These are phyloP conservation scores for Polia nebulosa DNA, from an alignment of 2,888 invertebrate genomes.

Conservation along the genomic window DNA sequence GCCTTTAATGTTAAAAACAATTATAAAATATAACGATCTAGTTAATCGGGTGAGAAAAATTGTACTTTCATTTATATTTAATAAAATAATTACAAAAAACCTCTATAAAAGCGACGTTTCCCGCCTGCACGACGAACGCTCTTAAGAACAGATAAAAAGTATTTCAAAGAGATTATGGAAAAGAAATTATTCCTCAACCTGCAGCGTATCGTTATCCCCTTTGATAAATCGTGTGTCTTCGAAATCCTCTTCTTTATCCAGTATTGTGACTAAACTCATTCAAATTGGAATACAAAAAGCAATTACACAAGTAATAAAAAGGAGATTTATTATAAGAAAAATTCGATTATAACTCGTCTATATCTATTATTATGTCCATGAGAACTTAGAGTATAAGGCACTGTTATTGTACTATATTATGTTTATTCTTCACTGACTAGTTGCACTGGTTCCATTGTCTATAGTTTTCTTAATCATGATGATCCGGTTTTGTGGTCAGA, in stretches of 20 bases:
- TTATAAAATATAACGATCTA: too few relatives aligned
- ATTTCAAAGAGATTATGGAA: slow-evolving; percentile 16
- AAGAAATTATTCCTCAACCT: slow-evolving; percentile 15
- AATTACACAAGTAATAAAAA: slow-evolving; percentile 42
- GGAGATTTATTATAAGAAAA: slow-evolving; percentile 53
- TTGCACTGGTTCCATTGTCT: slow-evolving; percentile 65
- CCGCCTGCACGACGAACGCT: too few relatives aligned
- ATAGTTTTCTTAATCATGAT: slow-evolving; percentile 39
- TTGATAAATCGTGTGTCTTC: slow-evolving; percentile 20
- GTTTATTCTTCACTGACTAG: slow-evolving; percentile 73
- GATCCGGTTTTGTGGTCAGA: slow-evolving; percentile 72
- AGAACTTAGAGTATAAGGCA: slow-evolving; percentile 67
- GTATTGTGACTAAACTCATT: slow-evolving; percentile 5
- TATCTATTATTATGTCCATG: slow-evolving; percentile 52
- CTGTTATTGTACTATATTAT: slow-evolving; percentile 65
- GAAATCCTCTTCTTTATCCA: slow-evolving; percentile 7
- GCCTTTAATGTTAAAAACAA: too few relatives aligned
- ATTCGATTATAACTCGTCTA: slow-evolving; percentile 49
- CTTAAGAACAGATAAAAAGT: background rate
- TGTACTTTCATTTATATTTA: too few relatives aligned
- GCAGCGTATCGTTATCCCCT: background rate
- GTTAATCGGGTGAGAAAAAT: too few relatives aligned
- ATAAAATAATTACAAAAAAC: too few relatives aligned
- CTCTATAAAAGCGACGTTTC: too few relatives aligned
- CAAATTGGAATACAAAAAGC: slow-evolving; percentile 2